Base-by-base conservation (phyloP, 2,888 invertebrate species). In the Zeuzera pyrina region DNA sequence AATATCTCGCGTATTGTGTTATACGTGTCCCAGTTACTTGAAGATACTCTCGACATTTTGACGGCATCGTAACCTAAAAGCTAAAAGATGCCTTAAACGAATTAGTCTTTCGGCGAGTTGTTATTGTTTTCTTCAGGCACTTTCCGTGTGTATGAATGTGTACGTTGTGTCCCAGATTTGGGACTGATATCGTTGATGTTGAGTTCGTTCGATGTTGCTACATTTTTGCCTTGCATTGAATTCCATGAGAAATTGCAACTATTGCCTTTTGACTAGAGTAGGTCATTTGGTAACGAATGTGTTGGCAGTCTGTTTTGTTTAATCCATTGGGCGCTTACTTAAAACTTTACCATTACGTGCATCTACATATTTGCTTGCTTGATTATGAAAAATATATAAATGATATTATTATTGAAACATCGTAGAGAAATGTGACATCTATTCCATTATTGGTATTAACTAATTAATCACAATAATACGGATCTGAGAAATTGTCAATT, bases 161-260 rank as follows among this genome's bases (percentile, higher is more conserved):
- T 63, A 65, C 57, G 56, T 68, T 62, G 60, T 60, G 77, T 69
- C 70, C 77, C 71, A 77, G 63, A 65, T 78, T 74, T 68, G 59
- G 68, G 72, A 77, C 67, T 64, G 65, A 67, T 65, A 64, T 67
- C 61, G 68, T 67, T 71, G 76, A 77, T n/a, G n/a, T 77, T 78
- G 76, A 70, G 57, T 65, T 67, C 65, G 67, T 69, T 63, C 71
- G 56, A 63, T 43, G 71, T 77, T 78, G 72, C 76, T 70, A 76
- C 76, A 70, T 70, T 76, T 74, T 71, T 65, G 71, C 71, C 70
- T 74, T 76, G 74, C 74, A 72, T 76, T 74, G 63, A 72, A 68
- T 69, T 76, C 73, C 67, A 73, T 78, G 78, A 70, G 76, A 77
- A 72, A 57, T 66, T 68, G 62, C 66, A 67, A 53, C 57, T 71